Base-by-base conservation (phyloP, 2,888 invertebrate genomes). In the Ennomos fuscantarius region DNA sequence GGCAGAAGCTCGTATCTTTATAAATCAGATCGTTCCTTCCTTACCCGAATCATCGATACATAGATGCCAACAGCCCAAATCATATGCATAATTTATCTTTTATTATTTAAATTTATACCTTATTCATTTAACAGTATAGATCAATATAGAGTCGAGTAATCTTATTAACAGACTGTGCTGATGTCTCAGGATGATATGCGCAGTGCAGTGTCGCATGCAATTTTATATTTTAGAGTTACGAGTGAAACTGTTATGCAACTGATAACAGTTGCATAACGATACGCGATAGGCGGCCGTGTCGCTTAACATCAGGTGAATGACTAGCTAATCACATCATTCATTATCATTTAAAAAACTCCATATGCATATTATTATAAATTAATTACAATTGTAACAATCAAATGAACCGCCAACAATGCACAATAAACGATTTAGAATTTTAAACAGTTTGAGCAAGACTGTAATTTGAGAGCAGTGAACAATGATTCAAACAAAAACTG, bases 401-500 rank as follows among this genome's bases (percentile, higher is more conserved):
- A 42, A 42, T 35, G 31, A 43, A 43, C 45, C 9, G 39, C 9
- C 6, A 41, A 36, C 36, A 54, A 53, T 33, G 34, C 15, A 24
- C 43, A 54, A 53, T 41, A 34, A 32, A 35, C 41, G 10, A 47
- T 47, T n/a, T 3, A 36, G 11, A 36, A 35, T 31, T n/a, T 31
- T 9, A 36, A 43, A 10, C 33, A 39, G 8, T 33, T 31, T 3
- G 37, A 3, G 8, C n/a, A 32, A 45, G 44, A 9, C 40, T 39
- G 44, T 55, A 45, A 49, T 49, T 50, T 44, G 44, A 39, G 49
- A 31, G n/a, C 32, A 48, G 37, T 39, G 37, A 54, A 54, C 47
- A 48, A 43, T 47, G 46, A 54, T 44, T 40, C 49, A 55, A 55
- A 55, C 55, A 55, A 55, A 55, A 55, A 49, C 55, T 39, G 42